Percentiles rank a stretch among this genome's conserved stretches.
phyloP scores from a whole-genome alignment of 2,888 invertebrate genomes.

The Apodemia duryi region DNA sequence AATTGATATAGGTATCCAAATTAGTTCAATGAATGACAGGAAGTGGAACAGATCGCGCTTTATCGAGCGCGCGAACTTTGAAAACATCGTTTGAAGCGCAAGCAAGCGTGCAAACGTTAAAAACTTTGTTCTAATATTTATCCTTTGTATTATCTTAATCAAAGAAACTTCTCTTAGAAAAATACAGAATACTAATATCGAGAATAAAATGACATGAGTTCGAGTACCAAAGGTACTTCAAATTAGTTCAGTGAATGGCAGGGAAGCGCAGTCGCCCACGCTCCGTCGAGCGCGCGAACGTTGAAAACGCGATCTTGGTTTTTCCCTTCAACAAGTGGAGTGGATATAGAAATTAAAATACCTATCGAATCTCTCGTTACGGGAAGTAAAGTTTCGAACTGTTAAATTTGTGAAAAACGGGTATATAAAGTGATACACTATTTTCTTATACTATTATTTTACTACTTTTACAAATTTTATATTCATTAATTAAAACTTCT shows the following conservation, averaged over 20 bases:
- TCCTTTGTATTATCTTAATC: no score
- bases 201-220: slow-evolving; percentile 32
- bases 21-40: no score
- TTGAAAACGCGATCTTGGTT: slow-evolving; percentile 38
- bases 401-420: background rate
- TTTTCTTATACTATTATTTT: no score
- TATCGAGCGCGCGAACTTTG: no score
- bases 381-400: slow-evolving; percentile 2
- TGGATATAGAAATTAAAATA: slow-evolving; percentile 11
- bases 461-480: background rate
- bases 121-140: no score
- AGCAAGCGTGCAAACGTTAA: no score
- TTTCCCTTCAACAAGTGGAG: slow-evolving; percentile 61
- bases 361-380: slow-evolving; percentile 4
- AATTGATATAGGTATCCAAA: no score
- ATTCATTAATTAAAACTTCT: background rate
- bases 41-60: no score
- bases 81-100: no score
- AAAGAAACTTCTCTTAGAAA: no score
- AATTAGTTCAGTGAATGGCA: slow-evolving; percentile 57
- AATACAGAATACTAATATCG: background rate
- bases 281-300: slow-evolving; percentile 73
- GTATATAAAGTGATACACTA: slow-evolving; percentile 12
- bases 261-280: slow-evolving; percentile 72
- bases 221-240: slow-evolving; percentile 48